Evolutionary conservation across 1,140 invertebrate species (phyloP).

Genomic region (Papilio dardanus): DNA sequence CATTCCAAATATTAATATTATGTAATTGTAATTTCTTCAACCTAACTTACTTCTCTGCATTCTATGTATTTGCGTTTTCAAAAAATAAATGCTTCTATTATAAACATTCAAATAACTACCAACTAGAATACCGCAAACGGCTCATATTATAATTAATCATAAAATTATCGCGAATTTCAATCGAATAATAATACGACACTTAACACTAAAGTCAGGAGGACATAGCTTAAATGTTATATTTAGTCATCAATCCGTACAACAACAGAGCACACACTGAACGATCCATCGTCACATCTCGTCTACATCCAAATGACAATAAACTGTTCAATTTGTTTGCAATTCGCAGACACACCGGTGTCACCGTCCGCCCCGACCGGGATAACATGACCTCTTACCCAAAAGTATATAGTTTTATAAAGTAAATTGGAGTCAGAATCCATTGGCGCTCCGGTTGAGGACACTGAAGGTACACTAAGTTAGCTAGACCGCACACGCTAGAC

Average conservation of each 20-base stretch:
- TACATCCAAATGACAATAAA: conserved; percentile 13
- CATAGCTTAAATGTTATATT: conserved; percentile 24
- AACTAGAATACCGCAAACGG: not conserved
- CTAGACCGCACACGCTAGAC: conserved; percentile 52
- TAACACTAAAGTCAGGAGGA: conserved; percentile 26
- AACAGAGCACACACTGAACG: conserved; percentile 27
- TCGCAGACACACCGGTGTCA: not conserved
- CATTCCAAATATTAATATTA: not conserved
- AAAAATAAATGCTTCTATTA: conserved; percentile 27
- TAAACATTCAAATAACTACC: conserved; percentile 25
- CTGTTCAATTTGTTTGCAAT: conserved; percentile 20
- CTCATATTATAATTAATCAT: conserved; percentile 12
- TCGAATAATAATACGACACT: conserved; percentile 30
- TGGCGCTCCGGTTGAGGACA: conserved; percentile 34
- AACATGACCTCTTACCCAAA: conserved; percentile 21
- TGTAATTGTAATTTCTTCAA: no score
- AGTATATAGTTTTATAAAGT: conserved; percentile 19
- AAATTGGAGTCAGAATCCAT: conserved; percentile 43
- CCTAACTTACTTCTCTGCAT: not conserved
- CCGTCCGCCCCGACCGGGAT: not conserved
- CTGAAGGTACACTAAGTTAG: conserved; percentile 42
- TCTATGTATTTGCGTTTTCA: not conserved
- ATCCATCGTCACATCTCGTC: conserved; percentile 11
- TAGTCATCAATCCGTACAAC: conserved; percentile 20
- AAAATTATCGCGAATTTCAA: conserved; percentile 16